phyloP scores from a whole-genome alignment of 2,113 vertebrate species.

The Chauna torquata region DNA sequence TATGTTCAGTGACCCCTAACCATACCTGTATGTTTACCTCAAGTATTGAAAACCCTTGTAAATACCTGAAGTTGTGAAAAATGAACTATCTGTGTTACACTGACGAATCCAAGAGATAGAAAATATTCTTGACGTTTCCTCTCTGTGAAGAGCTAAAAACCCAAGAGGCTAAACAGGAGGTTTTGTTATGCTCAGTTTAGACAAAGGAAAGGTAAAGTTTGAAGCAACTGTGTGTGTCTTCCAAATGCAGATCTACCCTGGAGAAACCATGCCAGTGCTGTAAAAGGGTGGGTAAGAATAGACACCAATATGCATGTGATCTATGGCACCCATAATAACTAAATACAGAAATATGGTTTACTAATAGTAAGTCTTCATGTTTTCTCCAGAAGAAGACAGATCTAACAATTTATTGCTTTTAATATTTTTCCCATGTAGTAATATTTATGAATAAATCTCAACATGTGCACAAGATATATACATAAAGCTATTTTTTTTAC shows the following conservation, averaged over 20 bases:
- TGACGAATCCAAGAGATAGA: neutral
- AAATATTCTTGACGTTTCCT: neutral
- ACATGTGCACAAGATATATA: neutral
- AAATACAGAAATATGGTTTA: neutral
- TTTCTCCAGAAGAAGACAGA: neutral
- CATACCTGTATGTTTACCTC: neutral
- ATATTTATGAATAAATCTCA: neutral
- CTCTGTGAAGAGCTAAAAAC: fast-evolving
- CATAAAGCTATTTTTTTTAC: neutral
- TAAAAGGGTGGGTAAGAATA: neutral
- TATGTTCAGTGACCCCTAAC: neutral
- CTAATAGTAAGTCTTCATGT: neutral
- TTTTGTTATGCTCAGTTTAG: neutral
- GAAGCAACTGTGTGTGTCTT: neutral
- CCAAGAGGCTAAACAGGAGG: neutral
- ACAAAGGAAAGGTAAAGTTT: neutral
- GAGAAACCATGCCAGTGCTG: neutral
- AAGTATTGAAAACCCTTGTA: neutral
- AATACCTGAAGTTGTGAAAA: neutral
- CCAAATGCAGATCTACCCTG: neutral
- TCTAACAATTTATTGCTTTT: neutral
- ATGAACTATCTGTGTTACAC: neutral
- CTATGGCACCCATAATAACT: neutral
- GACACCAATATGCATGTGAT: neutral
- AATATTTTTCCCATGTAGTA: neutral